Evolutionary conservation across 1,140 invertebrate genomes (phyloP).

Genomic region (Trachymyrmex septentrionalis): DNA sequence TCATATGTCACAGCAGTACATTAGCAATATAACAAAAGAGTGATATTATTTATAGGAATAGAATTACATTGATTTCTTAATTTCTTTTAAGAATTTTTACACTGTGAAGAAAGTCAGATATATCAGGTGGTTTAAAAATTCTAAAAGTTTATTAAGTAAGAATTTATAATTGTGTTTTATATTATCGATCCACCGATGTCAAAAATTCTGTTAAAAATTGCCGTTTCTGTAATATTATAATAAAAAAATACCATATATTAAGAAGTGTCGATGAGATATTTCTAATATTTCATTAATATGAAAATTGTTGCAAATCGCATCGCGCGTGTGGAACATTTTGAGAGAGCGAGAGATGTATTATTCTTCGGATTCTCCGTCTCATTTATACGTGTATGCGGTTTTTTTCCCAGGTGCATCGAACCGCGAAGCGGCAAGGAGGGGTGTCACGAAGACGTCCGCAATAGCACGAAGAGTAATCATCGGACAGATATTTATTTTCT

Average conservation of each 20-base stretch:
- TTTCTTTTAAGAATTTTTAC: background rate
- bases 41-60: background rate
- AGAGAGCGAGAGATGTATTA: slow-evolving; percentile 27
- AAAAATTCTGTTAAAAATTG: background rate
- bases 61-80: background rate
- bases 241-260: background rate
- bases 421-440: slow-evolving; percentile 64
- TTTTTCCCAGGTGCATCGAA: slow-evolving; percentile 70
- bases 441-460: slow-evolving; percentile 71
- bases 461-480: slow-evolving; percentile 73
- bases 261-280: slow-evolving; percentile 42
- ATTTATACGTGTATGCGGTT: slow-evolving; percentile 36
- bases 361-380: slow-evolving; percentile 22
- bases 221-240: background rate
- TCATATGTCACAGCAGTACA: background rate
- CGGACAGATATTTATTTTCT: slow-evolving; percentile 79
- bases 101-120: background rate
- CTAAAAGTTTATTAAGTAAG: background rate
- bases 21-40: background rate
- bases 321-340: slow-evolving; percentile 49
- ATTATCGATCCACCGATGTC: background rate
- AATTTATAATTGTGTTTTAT: background rate
- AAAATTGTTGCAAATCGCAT: slow-evolving; percentile 52
- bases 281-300: slow-evolving; percentile 40
- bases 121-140: background rate